Evolutionary conservation across 2,888 invertebrate genomes (phyloP).

Genomic region (Onthophagus sagittarius): DNA sequence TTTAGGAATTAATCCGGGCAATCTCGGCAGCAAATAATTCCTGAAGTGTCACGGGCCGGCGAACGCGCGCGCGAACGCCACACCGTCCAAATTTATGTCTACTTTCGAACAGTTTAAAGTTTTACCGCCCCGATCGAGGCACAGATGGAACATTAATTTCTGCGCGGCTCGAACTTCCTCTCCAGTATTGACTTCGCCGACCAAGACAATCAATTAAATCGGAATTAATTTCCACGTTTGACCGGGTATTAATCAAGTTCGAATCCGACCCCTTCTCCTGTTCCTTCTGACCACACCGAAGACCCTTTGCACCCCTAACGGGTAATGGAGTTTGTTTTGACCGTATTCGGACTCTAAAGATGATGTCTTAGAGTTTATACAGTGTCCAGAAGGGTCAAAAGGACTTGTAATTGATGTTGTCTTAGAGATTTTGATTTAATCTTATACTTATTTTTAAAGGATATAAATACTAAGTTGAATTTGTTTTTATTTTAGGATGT

Average conservation of each 20-base stretch:
- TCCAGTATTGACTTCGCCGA: conserved; percentile 6
- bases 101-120: conserved; percentile 12
- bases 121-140: conserved; percentile 5
- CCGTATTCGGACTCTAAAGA: background rate
- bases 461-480: background rate
- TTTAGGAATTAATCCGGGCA: background rate
- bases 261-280: background rate
- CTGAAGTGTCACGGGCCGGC: background rate
- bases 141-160: conserved; percentile 22
- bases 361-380: background rate
- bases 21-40: background rate
- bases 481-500: conserved; percentile 62
- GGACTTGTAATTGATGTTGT: background rate
- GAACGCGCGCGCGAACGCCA: conserved; percentile 1
- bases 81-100: conserved; percentile 9
- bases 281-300: background rate
- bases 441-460: background rate
- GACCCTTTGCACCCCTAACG: background rate
- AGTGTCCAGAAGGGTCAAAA: background rate
- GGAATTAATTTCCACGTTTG: conserved; percentile 15
- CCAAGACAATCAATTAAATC: conserved; percentile 20
- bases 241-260: conserved; percentile 13
- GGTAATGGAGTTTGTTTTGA: background rate
- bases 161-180: conserved; percentile 2
- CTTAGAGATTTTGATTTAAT: background rate